Evolutionary conservation across 2,888 invertebrate species (phyloP), one percentile per base, ranked within the genome.

Genomic region (Cybosia mesomella): DNA sequence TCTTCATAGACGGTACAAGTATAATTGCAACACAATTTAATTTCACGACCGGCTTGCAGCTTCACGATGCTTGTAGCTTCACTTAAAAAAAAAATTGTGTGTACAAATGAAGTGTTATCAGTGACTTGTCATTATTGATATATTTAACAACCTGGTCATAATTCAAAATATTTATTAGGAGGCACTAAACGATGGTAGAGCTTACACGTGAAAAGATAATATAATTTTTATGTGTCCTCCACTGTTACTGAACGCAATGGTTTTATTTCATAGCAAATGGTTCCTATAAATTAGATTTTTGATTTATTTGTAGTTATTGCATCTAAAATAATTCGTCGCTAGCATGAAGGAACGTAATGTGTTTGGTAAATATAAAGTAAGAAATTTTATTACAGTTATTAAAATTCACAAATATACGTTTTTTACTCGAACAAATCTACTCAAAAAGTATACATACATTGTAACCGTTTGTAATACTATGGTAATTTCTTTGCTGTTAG

Each of bases 221-320:
- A 92, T 91, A 91, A 87, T 85, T 93, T 92, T 94, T 91, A 93
- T 91, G 91, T 87, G 91, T 92, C 89, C 92, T 91, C 84, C 74
- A 84, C 85, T 87, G 80, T 83, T 84, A 83, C 79, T 84, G 74
- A 81, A 73, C 79, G 84, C 84, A 84, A 86, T 87, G 86, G 86
- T 85, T 87, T 81, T 80, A 86, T 89, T 91, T 93, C 92, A 93
- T 90, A 82, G 87, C 81, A 74, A 82, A 87, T 89, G 83, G 86
- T 89, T 84, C 90, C 83, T 80, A 90, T 94, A 93, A 93, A 94
- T 94, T 87, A 91, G 70, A 68, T 59, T 82, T 89, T 87, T 92
- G 92, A 94, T 93, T 94, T 93, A 93, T 90, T 86, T 75, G 64
- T 79, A 76, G 80, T 71, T 65, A 73, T 64, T 55, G 65, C 58